phyloP scores from a whole-genome alignment of 2,113 vertebrate genomes.

The Bubalus kerabau region DNA sequence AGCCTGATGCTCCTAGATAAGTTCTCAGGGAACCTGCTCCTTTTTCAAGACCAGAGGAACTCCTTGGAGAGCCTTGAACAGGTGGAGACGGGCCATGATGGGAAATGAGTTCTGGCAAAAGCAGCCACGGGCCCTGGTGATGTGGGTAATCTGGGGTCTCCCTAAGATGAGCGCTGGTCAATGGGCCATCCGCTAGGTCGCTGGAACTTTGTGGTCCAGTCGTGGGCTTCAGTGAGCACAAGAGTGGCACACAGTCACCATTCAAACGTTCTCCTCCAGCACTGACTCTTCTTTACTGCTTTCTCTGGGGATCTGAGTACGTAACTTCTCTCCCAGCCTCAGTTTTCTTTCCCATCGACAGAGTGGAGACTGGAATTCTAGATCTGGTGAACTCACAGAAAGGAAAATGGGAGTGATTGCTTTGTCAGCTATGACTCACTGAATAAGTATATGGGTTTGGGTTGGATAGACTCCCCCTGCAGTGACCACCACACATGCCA shows the following conservation, averaged over 20 bases:
- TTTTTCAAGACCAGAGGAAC: not conserved
- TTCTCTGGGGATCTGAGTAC: not conserved
- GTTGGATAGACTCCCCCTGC: not conserved
- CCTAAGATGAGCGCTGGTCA: not conserved
- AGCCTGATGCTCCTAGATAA: slow-evolving; percentile 54
- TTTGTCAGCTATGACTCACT: not conserved
- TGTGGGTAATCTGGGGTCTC: not conserved
- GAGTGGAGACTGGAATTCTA: not conserved
- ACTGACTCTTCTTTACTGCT: not conserved
- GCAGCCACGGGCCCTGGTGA: not conserved
- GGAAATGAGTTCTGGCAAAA: not conserved
- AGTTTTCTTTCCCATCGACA: not conserved
- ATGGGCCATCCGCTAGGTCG: not conserved
- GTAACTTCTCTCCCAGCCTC: not conserved
- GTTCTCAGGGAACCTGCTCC: not conserved
- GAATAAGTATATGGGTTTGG: not conserved
- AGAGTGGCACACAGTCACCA: not conserved
- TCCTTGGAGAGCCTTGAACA: too few species aligned
- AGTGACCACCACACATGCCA: rapidly evolving
- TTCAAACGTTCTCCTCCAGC: not conserved
- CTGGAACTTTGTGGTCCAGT: too few species aligned
- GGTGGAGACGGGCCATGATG: rapidly evolving
- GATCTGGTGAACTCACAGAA: not conserved
- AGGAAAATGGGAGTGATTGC: not conserved
- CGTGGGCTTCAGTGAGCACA: not conserved